Evolutionary conservation across 2,888 invertebrate genomes (phyloP).

Genomic region (Trichogramma dendrolimi): DNA sequence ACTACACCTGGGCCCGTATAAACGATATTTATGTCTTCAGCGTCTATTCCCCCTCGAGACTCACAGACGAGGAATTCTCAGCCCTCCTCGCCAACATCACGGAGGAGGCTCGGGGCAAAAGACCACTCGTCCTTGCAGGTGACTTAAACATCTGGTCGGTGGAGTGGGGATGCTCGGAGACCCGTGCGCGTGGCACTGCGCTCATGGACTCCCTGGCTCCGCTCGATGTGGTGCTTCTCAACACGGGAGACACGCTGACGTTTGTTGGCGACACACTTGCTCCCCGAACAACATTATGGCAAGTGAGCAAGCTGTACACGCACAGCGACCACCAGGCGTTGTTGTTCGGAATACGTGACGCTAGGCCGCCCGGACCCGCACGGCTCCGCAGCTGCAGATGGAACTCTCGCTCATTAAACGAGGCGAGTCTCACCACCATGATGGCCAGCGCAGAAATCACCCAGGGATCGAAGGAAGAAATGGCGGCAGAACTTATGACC

Average conservation of each 20-base stretch:
- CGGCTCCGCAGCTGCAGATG: too few species aligned
- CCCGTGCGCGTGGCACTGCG: constrained; percentile 23
- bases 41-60: constrained; percentile 22
- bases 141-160: constrained; percentile 28
- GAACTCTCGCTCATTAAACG: too few species aligned
- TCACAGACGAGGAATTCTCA: constrained; percentile 10
- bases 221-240: constrained; percentile 22
- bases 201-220: constrained; percentile 14
- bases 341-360: constrained; percentile 1
- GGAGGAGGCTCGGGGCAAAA: constrained; percentile 18
- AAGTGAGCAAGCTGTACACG: constrained; percentile 18
- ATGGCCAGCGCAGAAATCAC: too few species aligned
- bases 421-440: too few species aligned
- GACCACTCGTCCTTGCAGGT: constrained; percentile 25
- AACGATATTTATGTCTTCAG: constrained; percentile 17
- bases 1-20: constrained; percentile 15
- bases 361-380: not conserved
- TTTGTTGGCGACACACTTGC: constrained; percentile 26
- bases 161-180: constrained; percentile 28
- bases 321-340: constrained; percentile 26
- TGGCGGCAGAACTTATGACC: too few species aligned
- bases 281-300: constrained; percentile 25
- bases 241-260: constrained; percentile 26
- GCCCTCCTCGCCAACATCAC: constrained; percentile 16
- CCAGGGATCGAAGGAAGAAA: too few species aligned